A percentile compares a stretch with the other conserved stretches of the same genome.
phyloP scores from a whole-genome alignment of 2,797 vertebrate genomes.

The Chelidonichthys spinosus region DNA sequence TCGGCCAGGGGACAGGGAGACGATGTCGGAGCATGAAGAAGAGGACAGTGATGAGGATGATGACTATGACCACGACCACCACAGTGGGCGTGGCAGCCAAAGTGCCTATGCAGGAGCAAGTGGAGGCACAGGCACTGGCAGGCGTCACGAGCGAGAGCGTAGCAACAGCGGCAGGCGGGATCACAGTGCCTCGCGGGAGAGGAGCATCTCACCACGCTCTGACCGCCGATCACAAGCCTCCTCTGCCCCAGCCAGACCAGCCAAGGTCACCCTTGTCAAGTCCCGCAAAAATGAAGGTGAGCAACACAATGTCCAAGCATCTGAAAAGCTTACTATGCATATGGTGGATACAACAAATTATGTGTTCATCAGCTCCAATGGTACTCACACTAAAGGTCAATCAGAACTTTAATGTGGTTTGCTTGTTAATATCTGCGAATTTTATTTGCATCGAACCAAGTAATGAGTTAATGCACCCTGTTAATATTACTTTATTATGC shows the following conservation, averaged over 20 bases:
- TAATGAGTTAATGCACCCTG: neutral
- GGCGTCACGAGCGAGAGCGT: slow-evolving; percentile 76
- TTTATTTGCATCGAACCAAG: neutral
- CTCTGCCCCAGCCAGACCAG: slow-evolving; percentile 90
- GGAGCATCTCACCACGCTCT: slow-evolving; percentile 93
- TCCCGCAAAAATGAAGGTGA: slow-evolving; percentile 97
- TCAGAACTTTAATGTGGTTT: neutral
- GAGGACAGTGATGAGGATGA: slow-evolving; percentile 96
- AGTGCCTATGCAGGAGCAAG: slow-evolving; percentile 80
- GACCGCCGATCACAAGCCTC: slow-evolving; percentile 90
- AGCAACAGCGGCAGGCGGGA: slow-evolving; percentile 82
- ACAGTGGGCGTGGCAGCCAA: slow-evolving; percentile 77
- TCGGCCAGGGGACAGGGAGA: slow-evolving; percentile 91
- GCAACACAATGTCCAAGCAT: slow-evolving; percentile 22
- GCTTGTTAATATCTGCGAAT: neutral
- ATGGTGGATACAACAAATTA: neutral
- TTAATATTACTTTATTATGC: slow-evolving; percentile 41
- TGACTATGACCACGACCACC: slow-evolving; percentile 80
- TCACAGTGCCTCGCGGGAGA: slow-evolving; percentile 91
- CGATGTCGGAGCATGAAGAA: slow-evolving; percentile 94
- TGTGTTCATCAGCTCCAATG: neutral
- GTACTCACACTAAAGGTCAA: neutral
- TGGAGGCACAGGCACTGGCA: slow-evolving; percentile 68
- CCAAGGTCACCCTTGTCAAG: slow-evolving; percentile 97
- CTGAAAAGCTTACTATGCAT: neutral